Conservation (phyloP, 2,888 invertebrate species). For the Temnothorax unifasciatus region DNA sequence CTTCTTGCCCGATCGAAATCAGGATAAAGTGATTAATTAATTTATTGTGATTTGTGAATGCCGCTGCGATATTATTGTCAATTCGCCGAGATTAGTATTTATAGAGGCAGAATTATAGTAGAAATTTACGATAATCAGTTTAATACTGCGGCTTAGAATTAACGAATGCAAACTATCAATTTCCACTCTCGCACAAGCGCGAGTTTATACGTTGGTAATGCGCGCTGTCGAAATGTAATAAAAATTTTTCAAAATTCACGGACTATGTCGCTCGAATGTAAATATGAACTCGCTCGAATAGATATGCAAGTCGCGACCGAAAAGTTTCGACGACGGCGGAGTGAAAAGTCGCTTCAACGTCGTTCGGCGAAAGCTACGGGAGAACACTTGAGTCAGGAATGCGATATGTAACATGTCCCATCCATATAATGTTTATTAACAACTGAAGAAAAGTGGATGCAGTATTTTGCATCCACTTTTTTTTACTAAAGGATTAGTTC, state of each 20-base stretch:
- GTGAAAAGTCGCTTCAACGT: slow-evolving; percentile 9
- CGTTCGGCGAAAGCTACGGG: neutral
- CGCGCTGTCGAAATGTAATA: slow-evolving; percentile 3
- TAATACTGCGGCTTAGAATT: slow-evolving; percentile 43
- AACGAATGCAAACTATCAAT: slow-evolving; percentile 43
- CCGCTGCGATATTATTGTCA: slow-evolving; percentile 25
- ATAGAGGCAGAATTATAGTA: slow-evolving; percentile 24
- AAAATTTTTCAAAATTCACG: slow-evolving; percentile 25
- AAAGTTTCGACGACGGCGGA: neutral
- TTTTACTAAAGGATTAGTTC: neutral
- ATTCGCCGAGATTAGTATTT: slow-evolving; percentile 12
- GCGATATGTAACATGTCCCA: neutral
- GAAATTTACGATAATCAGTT: slow-evolving; percentile 53
- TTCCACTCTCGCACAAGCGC: slow-evolving; percentile 4
- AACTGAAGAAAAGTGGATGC: neutral
- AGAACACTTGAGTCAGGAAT: neutral
- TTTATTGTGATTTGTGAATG: slow-evolving; percentile 27
- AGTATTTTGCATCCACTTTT: neutral
- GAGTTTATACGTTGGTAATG: neutral
- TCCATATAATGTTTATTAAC: neutral
- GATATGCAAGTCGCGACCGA: slow-evolving; percentile 26
- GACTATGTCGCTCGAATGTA: neutral
- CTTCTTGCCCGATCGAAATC: slow-evolving; percentile 16
- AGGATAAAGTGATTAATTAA: slow-evolving; percentile 37
- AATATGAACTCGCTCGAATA: slow-evolving; percentile 4